Base-by-base conservation (phyloP, 2,888 invertebrate species). In the Dugesia japonica region DNA sequence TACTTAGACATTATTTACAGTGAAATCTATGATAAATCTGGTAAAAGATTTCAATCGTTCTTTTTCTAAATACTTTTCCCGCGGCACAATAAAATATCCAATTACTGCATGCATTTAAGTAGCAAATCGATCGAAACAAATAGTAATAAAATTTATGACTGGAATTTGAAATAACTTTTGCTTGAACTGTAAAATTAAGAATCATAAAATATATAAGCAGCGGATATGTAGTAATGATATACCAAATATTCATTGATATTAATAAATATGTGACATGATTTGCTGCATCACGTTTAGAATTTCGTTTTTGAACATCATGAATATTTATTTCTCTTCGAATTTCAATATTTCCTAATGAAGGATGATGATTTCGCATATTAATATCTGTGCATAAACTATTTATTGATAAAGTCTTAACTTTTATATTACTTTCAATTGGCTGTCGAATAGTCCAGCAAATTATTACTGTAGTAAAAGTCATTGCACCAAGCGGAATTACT, bases 31-130 rank as follows among this genome's bases (percentile, higher is more conserved):
- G 56, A 56, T 56, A 78, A n/a, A 77, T 7, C 27, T 28, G 71
- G 28, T 27, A 23, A 26, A 76, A 26, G 20, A 76, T 76, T n/a
- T 71, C 26, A 26, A 71, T 76, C 13, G 76, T 31, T 28, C 31
- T 26, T 26, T 76, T 71, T 9, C 76, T 23, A n/a, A 76, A 76
- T 27, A 76, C 76, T 23, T 75, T 75, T 15, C 76, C 76, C 1
- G 76, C 75, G 26, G 76, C 76, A 42, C 76, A 77, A 56, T 77
- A 77, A 31, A 77, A 77, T n/a, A 78, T 26, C 77, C 77, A 77
- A 71, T 77, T 78, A 28, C 28, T 56, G 23, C 38, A 77, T 17
- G 42, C 26, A 56, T 77, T 77, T 26, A 77, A 56, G 27, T 77
- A 77, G 31, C 77, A 77, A 20, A 77, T 26, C 7, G 77, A 77